phyloP scores from a whole-genome alignment of 2,888 invertebrate species.

The Leptura quadrifasciata region DNA sequence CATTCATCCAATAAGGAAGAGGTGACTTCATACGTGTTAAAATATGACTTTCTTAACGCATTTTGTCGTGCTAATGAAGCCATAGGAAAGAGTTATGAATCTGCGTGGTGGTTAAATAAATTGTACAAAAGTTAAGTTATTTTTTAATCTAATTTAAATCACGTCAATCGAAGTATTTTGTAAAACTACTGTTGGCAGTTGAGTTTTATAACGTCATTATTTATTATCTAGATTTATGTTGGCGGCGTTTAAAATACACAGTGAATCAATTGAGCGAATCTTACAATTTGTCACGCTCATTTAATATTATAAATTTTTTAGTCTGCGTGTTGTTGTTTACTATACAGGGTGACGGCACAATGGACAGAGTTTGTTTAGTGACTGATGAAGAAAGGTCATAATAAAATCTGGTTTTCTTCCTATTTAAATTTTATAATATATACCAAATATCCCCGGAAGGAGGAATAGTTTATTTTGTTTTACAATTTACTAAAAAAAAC shows the following conservation, averaged over 20 bases:
- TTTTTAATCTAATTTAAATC: background rate
- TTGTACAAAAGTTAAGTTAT: background rate
- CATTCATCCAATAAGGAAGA: slow-evolving; percentile 32
- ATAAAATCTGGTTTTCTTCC: too few relatives aligned
- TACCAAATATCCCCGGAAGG: too few relatives aligned
- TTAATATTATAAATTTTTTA: too few relatives aligned
- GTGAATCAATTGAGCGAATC: background rate
- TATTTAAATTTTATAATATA: too few relatives aligned
- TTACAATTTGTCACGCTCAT: background rate
- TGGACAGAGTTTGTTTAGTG: too few relatives aligned
- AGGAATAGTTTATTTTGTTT: too few relatives aligned
- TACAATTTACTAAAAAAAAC: too few relatives aligned
- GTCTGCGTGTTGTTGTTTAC: too few relatives aligned
- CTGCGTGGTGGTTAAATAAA: background rate
- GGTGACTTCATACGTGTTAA: slow-evolving; percentile 34
- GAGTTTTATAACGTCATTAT: slow-evolving; percentile 14
- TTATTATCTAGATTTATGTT: background rate
- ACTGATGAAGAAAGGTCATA: too few relatives aligned
- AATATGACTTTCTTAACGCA: background rate
- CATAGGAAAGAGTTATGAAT: background rate
- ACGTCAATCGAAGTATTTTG: background rate
- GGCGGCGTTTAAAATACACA: slow-evolving; percentile 17
- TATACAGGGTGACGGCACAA: too few relatives aligned
- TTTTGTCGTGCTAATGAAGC: background rate
- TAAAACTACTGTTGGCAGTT: background rate